Evolutionary conservation across 2,113 vertebrate species (phyloP), one percentile per base, ranked within the genome.

Genomic region (Otis tarda): DNA sequence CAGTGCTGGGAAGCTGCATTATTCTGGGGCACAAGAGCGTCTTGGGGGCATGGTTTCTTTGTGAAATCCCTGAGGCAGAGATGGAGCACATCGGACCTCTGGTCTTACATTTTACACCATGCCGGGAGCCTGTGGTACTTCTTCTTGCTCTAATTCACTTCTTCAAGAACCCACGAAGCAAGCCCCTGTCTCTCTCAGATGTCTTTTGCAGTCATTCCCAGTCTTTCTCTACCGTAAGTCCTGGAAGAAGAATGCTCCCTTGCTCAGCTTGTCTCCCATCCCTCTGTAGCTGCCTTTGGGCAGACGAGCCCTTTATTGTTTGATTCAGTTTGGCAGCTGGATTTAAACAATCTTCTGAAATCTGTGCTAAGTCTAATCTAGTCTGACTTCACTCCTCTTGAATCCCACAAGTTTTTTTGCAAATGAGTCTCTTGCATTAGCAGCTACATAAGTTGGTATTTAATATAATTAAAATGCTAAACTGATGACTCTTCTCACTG

Each of bases 381-480:
- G 37, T 83, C 50, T 81, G 89, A 90, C 60, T 86, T 93, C 49
- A 50, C 25, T 82, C 22, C 60, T 78, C 35, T 68, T 50, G 52
- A 74, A 88, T 45, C 41, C 25, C 31, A 7, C 17, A 57, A 67
- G 24, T 6, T 63, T 86, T 86, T 89, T 73, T 67, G 73, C 57
- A 87, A 87, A 80, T 5, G 4, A 77, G 15, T 43, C 53, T 73
- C 43, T 33, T 70, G n/a, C 53, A 79, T 80, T 69, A 87, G 55
- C 71, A 84, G 45, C 28, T 59, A 55, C 9, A 2, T 37, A 50
- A 50, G 14, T 27, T 86, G 43, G 43, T 50, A 87, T 50, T 77
- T 67, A 88, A 79, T 61, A 14, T 19, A 71, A 89, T n/a, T 63
- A 75, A 90, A 87, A 89, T 31, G 61, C 76, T 95, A 45, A 77